Evolutionary conservation across 2,888 invertebrate genomes (phyloP).

Genomic region (Steinernema carpocapsae): DNA sequence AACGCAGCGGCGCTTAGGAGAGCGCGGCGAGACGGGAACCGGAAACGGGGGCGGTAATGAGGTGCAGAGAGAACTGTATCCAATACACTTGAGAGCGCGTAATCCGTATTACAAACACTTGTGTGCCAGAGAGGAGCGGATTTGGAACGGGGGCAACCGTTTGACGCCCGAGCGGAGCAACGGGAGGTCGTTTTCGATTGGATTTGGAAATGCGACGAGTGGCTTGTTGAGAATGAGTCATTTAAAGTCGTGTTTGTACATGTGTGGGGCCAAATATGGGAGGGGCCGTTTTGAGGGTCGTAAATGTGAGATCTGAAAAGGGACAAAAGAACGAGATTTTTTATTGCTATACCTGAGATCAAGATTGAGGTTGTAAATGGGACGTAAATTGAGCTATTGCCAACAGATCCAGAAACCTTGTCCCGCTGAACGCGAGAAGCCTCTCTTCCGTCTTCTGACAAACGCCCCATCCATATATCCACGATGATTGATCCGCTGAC

Average conservation of each 20-base stretch:
- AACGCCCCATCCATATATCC: no score
- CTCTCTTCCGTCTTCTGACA: no score
- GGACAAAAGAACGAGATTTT: background rate
- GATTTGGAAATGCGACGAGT: background rate
- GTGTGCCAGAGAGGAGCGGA: background rate
- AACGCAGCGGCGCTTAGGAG: background rate
- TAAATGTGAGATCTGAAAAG: background rate
- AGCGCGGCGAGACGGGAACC: no score
- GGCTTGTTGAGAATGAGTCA: background rate
- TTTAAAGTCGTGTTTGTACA: no score
- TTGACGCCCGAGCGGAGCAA: background rate
- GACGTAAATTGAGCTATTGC: no score
- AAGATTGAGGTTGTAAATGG: no score
- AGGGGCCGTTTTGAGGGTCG: background rate
- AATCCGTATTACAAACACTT: constrained; percentile 24
- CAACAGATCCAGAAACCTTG: no score
- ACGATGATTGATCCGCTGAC: no score
- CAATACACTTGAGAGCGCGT: constrained; percentile 14
- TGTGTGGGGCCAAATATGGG: background rate
- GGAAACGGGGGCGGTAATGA: constrained; percentile 8
- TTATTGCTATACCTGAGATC: background rate
- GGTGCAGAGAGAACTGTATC: background rate
- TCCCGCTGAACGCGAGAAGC: no score
- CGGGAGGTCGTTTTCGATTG: background rate
- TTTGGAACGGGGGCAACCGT: background rate